Base-by-base conservation (phyloP, 1,140 invertebrate genomes). In the Triops cancriformis region DNA sequence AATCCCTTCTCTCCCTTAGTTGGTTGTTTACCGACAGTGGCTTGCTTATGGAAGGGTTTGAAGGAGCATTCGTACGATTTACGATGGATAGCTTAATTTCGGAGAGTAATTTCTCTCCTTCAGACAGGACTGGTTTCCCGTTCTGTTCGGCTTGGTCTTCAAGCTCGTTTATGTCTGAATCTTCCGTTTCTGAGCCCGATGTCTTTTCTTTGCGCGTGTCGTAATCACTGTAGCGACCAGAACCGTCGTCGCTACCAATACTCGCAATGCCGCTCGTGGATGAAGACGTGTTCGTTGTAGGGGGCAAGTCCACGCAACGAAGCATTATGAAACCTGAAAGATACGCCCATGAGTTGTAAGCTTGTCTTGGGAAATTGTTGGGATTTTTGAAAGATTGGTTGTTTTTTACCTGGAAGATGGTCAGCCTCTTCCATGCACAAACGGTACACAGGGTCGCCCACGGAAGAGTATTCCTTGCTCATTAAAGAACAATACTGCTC, bases 401-500 rank as follows among this genome's bases (percentile, higher is more conserved):
- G 37, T 74, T 87, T 43, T n/a, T 79, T 84, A 90, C 89, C 89
- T 85, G 87, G 82, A 80, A 79, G 78, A 14, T 88, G 85, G 78
- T 87, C 84, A 72, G 87, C 86, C 73, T 88, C 86, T 83, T 92
- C 91, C 73, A 92, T 86, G 26, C 88, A 83, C 77, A 92, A 87
- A 80, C 89, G 89, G 81, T 91, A 90, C 73, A 86, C 87, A 0
- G 88, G 85, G 4, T 88, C 87, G 81, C 89, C 88, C 45, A 90
- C 85, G 4, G 84, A 87, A 75, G 87, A 87, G 78, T 91, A 91
- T 43, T 90, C 86, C 12, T 86, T 85, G 6, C 85, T 84, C 80
- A 90, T 87, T 73, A 89, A 86, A 0, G 88, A 85, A 73, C 91
- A 87, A 18, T 87, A 87, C 10, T 81, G 77, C 6, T 72, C 73